These are phyloP conservation scores for Cololabis saira DNA, from an alignment of 2,113 vertebrate species.

Conservation along the genomic window DNA sequence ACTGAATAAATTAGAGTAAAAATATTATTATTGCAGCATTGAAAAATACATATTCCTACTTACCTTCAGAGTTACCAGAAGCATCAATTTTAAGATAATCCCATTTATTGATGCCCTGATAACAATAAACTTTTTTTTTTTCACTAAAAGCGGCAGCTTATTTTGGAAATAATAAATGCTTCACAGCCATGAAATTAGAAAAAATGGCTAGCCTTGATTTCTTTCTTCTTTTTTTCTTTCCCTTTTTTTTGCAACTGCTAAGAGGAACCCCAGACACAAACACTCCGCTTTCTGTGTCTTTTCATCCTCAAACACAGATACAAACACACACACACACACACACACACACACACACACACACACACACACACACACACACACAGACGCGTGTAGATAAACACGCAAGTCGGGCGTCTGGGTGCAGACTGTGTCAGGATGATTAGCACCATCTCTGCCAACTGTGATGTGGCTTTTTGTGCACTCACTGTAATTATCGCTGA, in stretches of 20 bases:
- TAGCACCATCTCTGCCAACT: constrained; percentile 80
- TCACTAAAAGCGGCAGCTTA: constrained; percentile 13
- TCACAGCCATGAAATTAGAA: constrained; percentile 51
- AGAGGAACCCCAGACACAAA: constrained; percentile 30
- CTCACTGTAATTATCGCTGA: constrained; percentile 82
- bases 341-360: constrained; percentile 20
- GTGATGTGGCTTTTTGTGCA: constrained; percentile 82
- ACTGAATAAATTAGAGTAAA: too few relatives aligned
- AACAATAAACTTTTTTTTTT: constrained; percentile 3
- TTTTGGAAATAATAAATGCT: constrained; percentile 31
- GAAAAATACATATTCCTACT: background rate
- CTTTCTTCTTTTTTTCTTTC: background rate
- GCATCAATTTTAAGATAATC: constrained; percentile 23
- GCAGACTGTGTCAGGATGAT: constrained; percentile 78
- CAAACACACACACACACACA: constrained; percentile 20
- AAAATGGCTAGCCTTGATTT: constrained; percentile 47
- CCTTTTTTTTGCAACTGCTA: constrained; percentile 20
- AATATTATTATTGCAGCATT: background rate
- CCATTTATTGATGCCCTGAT: constrained; percentile 12
- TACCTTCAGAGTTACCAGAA: constrained; percentile 1
- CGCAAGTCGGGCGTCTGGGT: constrained; percentile 55
- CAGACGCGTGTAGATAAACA: constrained; percentile 3
- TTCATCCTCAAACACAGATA: constrained; percentile 23
- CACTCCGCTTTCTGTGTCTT: constrained; percentile 7
- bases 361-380: constrained; percentile 19